Evolutionary conservation across 2,113 vertebrate genomes (phyloP).

Genomic region (Zosterops hypoxanthus): DNA sequence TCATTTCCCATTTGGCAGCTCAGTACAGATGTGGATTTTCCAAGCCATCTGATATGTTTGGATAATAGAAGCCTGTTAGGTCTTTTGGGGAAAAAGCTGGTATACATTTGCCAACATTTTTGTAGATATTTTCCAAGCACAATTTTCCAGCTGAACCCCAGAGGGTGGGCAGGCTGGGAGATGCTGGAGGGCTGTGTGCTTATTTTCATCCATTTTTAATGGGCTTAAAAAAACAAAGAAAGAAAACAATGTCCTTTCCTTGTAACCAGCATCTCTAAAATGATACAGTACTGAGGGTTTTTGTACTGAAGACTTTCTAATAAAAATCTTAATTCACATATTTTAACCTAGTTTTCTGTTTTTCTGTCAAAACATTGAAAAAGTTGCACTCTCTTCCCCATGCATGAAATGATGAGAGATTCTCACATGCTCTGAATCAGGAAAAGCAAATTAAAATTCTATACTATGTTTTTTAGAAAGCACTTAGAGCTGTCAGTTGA

Average conservation of each 20-base stretch:
- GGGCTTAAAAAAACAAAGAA: not conserved
- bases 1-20: conserved; percentile 2
- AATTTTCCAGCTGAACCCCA: conserved; percentile 30
- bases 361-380: not conserved
- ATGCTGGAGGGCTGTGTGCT: conserved; percentile 12
- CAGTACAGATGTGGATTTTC: conserved; percentile 55
- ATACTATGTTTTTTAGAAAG: not conserved
- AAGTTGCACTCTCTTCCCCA: not conserved
- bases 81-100: conserved; percentile 43
- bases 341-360: not conserved
- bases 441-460: not conserved
- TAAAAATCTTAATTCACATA: not conserved
- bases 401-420: not conserved
- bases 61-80: conserved; percentile 35
- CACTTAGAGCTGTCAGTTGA: not conserved
- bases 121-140: conserved; percentile 54
- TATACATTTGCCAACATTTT: conserved; percentile 48
- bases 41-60: conserved; percentile 53
- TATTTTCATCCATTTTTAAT: conserved; percentile 38
- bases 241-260: conserved; percentile 5
- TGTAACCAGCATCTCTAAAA: not conserved
- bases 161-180: conserved; percentile 32
- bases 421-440: not conserved
- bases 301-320: not conserved
- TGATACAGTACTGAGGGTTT: not conserved